Evolutionary conservation across 2,113 vertebrate genomes (phyloP).

Genomic region (Rhea americana): DNA sequence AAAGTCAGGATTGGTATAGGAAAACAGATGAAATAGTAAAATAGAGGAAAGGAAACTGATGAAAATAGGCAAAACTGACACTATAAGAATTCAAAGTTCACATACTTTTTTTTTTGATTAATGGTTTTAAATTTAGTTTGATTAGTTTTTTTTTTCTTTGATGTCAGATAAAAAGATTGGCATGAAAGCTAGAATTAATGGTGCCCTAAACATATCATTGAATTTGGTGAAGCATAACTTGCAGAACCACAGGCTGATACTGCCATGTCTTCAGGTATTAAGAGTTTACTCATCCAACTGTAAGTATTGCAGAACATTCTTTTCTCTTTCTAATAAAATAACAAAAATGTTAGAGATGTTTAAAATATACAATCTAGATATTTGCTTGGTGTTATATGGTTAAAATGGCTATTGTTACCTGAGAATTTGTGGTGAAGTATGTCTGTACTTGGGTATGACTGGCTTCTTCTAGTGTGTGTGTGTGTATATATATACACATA

Average conservation of each 20-base stretch:
- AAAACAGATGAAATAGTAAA: not conserved
- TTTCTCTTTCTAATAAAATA: not conserved
- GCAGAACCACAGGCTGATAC: constrained; percentile 86
- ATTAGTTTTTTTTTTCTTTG: constrained; percentile 22
- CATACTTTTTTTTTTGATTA: not conserved
- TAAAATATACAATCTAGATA: not conserved
- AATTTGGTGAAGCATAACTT: constrained; percentile 92
- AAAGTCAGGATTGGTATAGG: not conserved
- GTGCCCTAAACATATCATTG: constrained; percentile 86
- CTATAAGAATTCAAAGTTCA: not conserved
- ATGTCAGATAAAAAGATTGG: constrained; percentile 94
- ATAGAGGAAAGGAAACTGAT: not conserved
- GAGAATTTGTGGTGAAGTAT: not conserved
- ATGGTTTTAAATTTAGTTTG: not conserved
- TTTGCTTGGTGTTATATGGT: not conserved
- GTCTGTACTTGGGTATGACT: not conserved
- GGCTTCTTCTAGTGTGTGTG: not conserved
- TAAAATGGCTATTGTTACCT: not conserved
- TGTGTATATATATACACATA: too few species aligned
- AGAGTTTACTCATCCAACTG: constrained; percentile 91
- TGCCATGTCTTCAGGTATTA: constrained; percentile 95
- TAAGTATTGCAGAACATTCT: constrained; percentile 76
- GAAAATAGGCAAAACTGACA: not conserved
- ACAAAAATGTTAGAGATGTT: not conserved
- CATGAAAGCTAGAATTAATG: constrained; percentile 91